A percentile compares a stretch with the other conserved stretches of the same genome.
These are phyloP conservation scores for Anser cygnoides DNA, from an alignment of 2,113 vertebrate species.

Conservation along the genomic window DNA sequence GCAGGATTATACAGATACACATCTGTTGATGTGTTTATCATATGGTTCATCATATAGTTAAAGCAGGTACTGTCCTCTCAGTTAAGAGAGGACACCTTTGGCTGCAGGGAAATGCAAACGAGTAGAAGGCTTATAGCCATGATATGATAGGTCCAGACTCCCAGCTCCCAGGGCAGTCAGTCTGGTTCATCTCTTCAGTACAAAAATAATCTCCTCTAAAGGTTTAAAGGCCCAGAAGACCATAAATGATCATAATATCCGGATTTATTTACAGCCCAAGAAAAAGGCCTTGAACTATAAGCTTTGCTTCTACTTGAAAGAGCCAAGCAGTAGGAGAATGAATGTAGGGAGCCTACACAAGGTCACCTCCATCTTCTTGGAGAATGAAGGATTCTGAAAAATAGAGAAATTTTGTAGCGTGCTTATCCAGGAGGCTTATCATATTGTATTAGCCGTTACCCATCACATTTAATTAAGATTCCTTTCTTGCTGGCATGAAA, in stretches of 20 bases:
- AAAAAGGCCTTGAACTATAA: background rate
- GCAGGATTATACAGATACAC: background rate
- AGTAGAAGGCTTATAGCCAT: background rate
- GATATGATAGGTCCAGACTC: background rate
- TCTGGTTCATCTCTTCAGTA: background rate
- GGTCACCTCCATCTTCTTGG: background rate
- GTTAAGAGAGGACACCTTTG: background rate
- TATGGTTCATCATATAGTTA: background rate
- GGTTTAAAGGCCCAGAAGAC: background rate
- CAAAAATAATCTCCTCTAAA: background rate
- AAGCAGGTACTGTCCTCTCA: background rate
- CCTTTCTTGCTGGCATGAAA: conserved; percentile 21
- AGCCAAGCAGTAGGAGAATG: background rate
- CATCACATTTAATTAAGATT: conserved; percentile 62
- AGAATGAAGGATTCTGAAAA: background rate
- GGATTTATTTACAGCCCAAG: background rate
- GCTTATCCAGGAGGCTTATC: conserved; percentile 43
- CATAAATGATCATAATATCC: background rate
- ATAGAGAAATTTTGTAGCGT: background rate
- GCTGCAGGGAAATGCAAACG: background rate
- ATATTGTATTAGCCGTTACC: conserved; percentile 41
- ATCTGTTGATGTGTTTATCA: background rate
- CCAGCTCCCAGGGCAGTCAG: background rate
- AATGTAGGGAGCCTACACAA: background rate
- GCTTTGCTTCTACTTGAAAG: background rate